Evolutionary conservation across 2,113 vertebrate genomes (phyloP).

Genomic region (Oryzias melastigma): DNA sequence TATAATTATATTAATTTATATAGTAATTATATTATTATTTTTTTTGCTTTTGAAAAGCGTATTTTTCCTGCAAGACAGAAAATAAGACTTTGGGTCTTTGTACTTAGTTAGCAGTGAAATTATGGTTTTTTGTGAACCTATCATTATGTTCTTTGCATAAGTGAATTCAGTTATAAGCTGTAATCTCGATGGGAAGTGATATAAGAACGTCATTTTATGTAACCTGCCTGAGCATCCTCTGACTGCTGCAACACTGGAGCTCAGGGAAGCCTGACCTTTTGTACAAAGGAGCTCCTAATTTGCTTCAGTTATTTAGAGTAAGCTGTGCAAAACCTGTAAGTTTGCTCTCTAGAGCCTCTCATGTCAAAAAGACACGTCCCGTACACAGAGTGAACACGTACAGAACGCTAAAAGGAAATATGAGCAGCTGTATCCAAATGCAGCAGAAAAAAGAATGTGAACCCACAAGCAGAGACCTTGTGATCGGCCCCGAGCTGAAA

Average conservation of each 20-base stretch:
- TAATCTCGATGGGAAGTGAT: background rate
- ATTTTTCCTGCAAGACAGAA: no score
- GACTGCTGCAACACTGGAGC: no score
- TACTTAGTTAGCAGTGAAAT: no score
- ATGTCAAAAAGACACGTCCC: background rate
- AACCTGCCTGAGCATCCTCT: no score
- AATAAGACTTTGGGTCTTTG: no score
- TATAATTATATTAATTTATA: no score
- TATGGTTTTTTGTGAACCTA: no score
- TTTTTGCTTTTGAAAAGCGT: no score
- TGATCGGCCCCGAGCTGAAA: slow-evolving; percentile 53
- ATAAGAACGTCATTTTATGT: no score
- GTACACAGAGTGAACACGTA: slow-evolving; percentile 1
- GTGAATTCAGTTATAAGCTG: background rate
- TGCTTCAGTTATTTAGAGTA: background rate
- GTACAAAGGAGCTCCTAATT: background rate
- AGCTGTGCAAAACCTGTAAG: background rate
- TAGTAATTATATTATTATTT: no score
- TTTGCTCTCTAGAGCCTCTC: slow-evolving; percentile 6
- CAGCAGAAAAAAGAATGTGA: slow-evolving; percentile 29
- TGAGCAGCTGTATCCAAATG: slow-evolving; percentile 25
- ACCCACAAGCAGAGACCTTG: slow-evolving; percentile 33
- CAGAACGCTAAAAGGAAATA: slow-evolving; percentile 32
- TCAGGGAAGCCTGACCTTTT: background rate
- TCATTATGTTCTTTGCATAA: background rate